phyloP scores from a whole-genome alignment of 2,113 vertebrate species.

The Scytalopus superciliaris region DNA sequence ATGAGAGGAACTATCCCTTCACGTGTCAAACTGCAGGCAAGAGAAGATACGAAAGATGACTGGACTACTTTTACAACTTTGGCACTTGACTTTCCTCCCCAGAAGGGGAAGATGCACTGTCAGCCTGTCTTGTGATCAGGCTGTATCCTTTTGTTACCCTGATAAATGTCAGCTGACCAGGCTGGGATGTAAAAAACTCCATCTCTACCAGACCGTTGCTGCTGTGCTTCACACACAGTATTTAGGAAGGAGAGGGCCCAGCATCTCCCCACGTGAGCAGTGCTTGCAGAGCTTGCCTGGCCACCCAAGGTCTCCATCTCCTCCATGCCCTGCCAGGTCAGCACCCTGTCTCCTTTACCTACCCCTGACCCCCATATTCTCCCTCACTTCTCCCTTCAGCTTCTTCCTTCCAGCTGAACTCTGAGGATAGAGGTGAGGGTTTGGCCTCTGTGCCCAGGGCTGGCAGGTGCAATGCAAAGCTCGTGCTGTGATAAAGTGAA shows the following conservation, averaged over 20 bases:
- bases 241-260: background rate
- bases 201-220: background rate
- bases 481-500: background rate
- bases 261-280: background rate
- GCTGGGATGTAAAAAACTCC: slow-evolving; percentile 20
- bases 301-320: background rate
- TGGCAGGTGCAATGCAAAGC: background rate
- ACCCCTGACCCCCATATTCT: background rate
- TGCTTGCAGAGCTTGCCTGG: background rate
- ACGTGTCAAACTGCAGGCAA: background rate
- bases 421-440: background rate
- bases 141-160: slow-evolving; percentile 50
- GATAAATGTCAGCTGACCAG: slow-evolving; percentile 12
- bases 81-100: background rate
- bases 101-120: slow-evolving; percentile 41
- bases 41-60: background rate
- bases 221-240: background rate
- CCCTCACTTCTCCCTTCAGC: background rate
- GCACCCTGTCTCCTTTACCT: background rate
- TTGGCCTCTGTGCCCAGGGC: background rate
- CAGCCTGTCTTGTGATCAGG: slow-evolving; percentile 41
- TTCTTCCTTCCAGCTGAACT: background rate
- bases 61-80: slow-evolving; percentile 31
- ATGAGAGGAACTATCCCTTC: background rate
- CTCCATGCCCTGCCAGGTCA: background rate